A percentile compares a stretch with the other conserved stretches of the same genome.
Conservation (phyloP, 2,888 invertebrate genomes). For the Microplitis manilae region DNA sequence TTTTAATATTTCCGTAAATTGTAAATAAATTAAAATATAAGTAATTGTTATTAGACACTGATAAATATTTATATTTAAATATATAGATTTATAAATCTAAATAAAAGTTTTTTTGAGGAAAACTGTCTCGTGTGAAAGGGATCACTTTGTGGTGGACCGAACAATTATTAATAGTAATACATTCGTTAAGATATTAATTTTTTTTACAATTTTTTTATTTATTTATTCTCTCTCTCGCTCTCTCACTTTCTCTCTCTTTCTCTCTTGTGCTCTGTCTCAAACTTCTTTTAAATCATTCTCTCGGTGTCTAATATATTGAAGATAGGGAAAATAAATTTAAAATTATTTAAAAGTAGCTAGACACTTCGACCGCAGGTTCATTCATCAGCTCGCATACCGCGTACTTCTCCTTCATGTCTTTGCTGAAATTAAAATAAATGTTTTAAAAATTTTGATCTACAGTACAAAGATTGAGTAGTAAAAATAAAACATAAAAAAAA, state of each 20-base stretch:
- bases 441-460: background rate
- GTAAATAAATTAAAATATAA: slow-evolving; percentile 70
- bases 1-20: slow-evolving; percentile 57
- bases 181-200: slow-evolving; percentile 15
- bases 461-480: too few relatives aligned
- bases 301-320: slow-evolving; percentile 42
- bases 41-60: slow-evolving; percentile 67
- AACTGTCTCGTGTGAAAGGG: slow-evolving; percentile 64
- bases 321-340: slow-evolving; percentile 68
- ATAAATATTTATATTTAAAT: background rate
- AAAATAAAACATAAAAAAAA: slow-evolving; percentile 12
- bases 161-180: slow-evolving; percentile 37
- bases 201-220: slow-evolving; percentile 30
- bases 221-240: slow-evolving; percentile 22
- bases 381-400: slow-evolving; percentile 89
- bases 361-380: slow-evolving; percentile 58
- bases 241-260: slow-evolving; percentile 2
- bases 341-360: slow-evolving; percentile 63
- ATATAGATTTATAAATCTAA: background rate
- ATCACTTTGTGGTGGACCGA: slow-evolving; percentile 59
- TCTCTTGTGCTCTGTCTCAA: slow-evolving; percentile 15
- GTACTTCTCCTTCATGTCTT: slow-evolving; percentile 88
- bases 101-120: slow-evolving; percentile 47
- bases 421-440: slow-evolving; percentile 73
- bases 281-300: slow-evolving; percentile 17